Evolutionary conservation across 2,797 vertebrate species (phyloP).

Genomic region (Nyctibius grandis): DNA sequence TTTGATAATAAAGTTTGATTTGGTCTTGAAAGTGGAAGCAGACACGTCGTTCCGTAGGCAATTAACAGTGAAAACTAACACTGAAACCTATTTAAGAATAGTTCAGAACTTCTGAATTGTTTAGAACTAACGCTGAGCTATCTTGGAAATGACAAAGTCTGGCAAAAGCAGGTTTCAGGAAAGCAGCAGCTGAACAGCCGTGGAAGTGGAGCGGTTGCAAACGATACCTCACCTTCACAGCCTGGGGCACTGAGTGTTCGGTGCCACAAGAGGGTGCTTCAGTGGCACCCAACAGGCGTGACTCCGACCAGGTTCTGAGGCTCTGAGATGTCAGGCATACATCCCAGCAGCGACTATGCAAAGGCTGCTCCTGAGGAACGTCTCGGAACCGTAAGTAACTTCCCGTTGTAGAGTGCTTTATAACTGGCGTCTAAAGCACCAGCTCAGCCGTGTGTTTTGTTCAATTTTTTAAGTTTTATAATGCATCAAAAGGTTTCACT

Average conservation of each 20-base stretch:
- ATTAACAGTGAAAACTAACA: background rate
- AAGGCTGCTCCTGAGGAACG: background rate
- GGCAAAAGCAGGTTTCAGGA: background rate
- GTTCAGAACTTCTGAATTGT: background rate
- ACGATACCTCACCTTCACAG: background rate
- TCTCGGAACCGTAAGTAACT: conserved; percentile 60
- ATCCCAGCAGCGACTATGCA: background rate
- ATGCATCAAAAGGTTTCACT: background rate
- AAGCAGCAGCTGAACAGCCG: background rate
- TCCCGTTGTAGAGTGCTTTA: background rate
- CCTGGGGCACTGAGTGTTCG: background rate
- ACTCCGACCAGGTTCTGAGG: background rate
- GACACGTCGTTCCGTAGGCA: background rate
- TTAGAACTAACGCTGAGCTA: background rate
- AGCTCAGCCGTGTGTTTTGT: background rate
- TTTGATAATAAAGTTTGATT: background rate
- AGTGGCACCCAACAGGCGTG: background rate
- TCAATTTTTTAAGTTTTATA: background rate
- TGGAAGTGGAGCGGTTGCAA: background rate
- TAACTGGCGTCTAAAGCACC: background rate
- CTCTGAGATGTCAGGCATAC: background rate
- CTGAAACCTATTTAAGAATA: background rate
- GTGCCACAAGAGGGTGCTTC: conserved; percentile 60
- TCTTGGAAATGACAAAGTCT: background rate
- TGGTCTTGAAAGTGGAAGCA: background rate